phyloP scores from a whole-genome alignment of 2,797 vertebrate species.

The Sphenopsis melanotis region DNA sequence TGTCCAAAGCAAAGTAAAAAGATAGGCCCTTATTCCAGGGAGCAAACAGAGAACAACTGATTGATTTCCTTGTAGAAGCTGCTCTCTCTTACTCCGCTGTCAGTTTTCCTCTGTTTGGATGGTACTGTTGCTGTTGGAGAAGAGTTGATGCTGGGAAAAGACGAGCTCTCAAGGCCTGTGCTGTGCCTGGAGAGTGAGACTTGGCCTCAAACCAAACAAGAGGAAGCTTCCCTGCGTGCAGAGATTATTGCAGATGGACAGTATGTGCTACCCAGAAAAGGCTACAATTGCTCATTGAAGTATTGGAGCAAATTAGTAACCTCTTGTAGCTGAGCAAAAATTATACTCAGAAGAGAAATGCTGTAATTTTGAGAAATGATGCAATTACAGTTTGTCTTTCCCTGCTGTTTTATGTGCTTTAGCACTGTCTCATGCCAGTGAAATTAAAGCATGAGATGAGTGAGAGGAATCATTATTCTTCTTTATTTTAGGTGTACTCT shows the following conservation, averaged over 20 bases:
- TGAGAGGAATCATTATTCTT: background rate
- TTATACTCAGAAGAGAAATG: background rate
- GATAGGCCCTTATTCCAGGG: background rate
- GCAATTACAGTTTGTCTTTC: background rate
- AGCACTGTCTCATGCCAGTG: background rate
- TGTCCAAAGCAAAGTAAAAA: background rate
- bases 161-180: background rate
- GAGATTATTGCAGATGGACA: background rate
- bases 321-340: background rate
- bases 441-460: background rate
- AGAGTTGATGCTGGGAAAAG: background rate
- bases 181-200: background rate
- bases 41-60: fast-evolving
- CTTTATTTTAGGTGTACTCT: background rate
- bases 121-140: background rate
- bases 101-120: background rate
- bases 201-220: background rate
- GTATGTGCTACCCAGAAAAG: background rate
- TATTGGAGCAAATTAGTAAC: background rate
- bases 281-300: background rate
- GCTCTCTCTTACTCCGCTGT: background rate
- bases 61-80: background rate
- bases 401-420: background rate
- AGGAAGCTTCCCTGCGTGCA: background rate
- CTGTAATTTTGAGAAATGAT: background rate